phyloP scores from a whole-genome alignment of 2,113 vertebrate genomes.

The Melanostigma gelatinosum region DNA sequence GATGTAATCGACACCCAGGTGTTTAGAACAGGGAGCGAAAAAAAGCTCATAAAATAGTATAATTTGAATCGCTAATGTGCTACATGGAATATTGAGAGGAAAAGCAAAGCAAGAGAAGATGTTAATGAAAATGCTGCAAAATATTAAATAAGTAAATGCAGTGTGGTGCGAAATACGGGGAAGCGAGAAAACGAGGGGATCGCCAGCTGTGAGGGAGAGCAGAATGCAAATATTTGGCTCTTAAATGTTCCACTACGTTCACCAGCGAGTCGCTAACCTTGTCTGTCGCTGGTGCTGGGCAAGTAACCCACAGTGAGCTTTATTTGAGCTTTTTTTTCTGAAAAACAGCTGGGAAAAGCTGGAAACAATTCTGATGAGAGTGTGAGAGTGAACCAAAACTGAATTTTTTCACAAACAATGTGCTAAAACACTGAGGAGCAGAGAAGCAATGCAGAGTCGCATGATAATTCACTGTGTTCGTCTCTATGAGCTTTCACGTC shows the following conservation, averaged over 20 bases:
- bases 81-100: not conserved
- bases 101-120: not conserved
- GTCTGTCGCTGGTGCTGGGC: not conserved
- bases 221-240: not conserved
- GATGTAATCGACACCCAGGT: constrained; percentile 10
- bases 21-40: not conserved
- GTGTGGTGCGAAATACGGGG: not conserved
- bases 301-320: not conserved
- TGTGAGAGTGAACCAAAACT: not conserved
- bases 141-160: not conserved
- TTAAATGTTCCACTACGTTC: not conserved
- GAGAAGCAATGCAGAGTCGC: not conserved
- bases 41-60: not conserved
- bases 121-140: not conserved
- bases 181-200: not conserved
- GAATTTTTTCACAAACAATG: not conserved
- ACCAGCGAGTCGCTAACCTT: not conserved
- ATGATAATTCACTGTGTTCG: not conserved
- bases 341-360: not conserved
- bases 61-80: not conserved
- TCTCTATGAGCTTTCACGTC: not conserved
- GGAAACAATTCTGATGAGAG: not conserved
- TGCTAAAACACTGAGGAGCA: not conserved
- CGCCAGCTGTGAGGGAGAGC: not conserved
- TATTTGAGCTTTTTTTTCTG: not conserved